Percentiles rank a stretch among this genome's conserved stretches.
These are phyloP conservation scores for Ptychadena robeensis DNA, from an alignment of 2,797 vertebrate genomes.

Conservation along the genomic window DNA sequence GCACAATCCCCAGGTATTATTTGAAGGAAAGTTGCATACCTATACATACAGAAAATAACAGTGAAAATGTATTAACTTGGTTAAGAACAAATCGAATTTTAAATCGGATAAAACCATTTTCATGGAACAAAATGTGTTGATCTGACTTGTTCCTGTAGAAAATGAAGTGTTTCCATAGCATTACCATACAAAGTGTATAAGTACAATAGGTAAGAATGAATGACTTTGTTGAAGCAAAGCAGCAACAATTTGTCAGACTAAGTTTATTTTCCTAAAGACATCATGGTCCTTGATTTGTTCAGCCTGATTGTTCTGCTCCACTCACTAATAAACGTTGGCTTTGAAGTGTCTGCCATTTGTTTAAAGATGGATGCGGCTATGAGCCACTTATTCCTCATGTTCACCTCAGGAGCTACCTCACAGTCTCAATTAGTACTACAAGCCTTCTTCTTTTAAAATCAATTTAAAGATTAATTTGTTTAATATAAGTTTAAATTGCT, in stretches of 20 bases:
- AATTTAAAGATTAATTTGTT: constrained; percentile 49
- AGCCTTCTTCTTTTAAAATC: not conserved
- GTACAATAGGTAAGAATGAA: constrained; percentile 10
- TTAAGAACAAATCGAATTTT: too few relatives aligned
- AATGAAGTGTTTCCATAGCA: not conserved
- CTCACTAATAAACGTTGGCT: constrained; percentile 42
- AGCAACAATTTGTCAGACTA: constrained; percentile 25
- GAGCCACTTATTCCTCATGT: constrained; percentile 34
- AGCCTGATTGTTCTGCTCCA: constrained; percentile 16
- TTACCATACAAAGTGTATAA: not conserved
- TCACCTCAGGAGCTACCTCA: constrained; percentile 55
- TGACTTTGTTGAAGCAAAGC: constrained; percentile 6
- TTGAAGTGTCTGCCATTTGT: constrained; percentile 51
- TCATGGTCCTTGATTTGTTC: constrained; percentile 16
- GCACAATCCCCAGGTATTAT: too few relatives aligned
- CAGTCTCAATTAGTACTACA: constrained; percentile 9
- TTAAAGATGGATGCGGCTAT: constrained; percentile 50
- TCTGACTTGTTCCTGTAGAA: not conserved
- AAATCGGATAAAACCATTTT: too few relatives aligned
- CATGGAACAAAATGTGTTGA: not conserved
- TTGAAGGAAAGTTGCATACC: too few relatives aligned
- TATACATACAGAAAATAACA: too few relatives aligned
- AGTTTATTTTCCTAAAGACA: constrained; percentile 34
- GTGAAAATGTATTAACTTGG: too few relatives aligned
- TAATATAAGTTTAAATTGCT: constrained; percentile 64